phyloP scores from a whole-genome alignment of 2,113 vertebrate species.

The Cisticola juncidis region DNA sequence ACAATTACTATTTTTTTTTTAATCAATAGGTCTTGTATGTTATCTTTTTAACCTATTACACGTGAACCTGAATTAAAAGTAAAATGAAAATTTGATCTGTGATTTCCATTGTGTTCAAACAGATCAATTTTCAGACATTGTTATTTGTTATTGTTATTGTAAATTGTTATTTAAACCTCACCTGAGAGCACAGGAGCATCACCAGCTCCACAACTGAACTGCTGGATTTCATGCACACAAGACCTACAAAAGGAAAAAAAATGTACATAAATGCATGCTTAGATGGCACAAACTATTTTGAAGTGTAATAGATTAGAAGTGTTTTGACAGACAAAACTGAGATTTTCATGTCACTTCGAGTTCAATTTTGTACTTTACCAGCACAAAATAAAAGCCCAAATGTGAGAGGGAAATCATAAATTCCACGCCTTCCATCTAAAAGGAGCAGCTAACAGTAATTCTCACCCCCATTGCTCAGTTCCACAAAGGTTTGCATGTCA shows the following conservation, averaged over 20 bases:
- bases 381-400: neutral
- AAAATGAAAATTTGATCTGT: neutral
- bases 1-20: neutral
- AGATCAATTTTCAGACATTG: neutral
- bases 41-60: neutral
- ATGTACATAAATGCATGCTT: neutral
- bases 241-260: slow-evolving; percentile 76
- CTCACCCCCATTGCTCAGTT: slow-evolving; percentile 73
- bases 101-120: neutral
- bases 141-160: no score
- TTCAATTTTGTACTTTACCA: neutral
- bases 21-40: neutral
- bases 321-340: neutral
- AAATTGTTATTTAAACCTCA: slow-evolving; percentile 66
- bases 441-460: neutral
- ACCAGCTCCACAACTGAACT: slow-evolving; percentile 98
- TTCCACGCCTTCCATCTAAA: neutral
- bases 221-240: slow-evolving; percentile 98
- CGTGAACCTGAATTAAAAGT: neutral
- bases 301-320: neutral
- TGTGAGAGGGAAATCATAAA: neutral
- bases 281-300: neutral
- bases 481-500: slow-evolving; percentile 82
- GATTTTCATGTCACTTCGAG: neutral
- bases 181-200: slow-evolving; percentile 99